A percentile compares a stretch with the other conserved stretches of the same genome.
phyloP scores from a whole-genome alignment of 2,113 vertebrate species.

The Gymnorhina tibicen region DNA sequence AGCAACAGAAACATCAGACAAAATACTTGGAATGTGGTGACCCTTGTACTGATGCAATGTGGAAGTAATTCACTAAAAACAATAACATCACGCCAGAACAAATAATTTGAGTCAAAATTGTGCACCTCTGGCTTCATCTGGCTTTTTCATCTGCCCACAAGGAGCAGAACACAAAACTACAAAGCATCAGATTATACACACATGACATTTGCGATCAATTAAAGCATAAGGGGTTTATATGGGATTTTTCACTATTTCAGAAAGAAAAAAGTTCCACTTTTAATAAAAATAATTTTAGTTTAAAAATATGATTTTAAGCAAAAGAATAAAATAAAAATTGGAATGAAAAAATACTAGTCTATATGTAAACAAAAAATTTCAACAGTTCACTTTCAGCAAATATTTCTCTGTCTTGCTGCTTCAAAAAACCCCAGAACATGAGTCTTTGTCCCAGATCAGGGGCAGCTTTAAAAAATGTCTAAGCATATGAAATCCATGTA shows the following conservation, averaged over 20 bases:
- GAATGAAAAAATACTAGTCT: not conserved
- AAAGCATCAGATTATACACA: not conserved
- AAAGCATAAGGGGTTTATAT: not conserved
- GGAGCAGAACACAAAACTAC: not conserved
- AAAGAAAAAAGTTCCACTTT: not conserved
- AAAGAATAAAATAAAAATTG: not conserved
- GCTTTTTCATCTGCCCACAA: not conserved
- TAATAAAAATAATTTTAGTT: not conserved
- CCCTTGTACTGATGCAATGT: not conserved
- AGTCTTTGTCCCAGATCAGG: not conserved
- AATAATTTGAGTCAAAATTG: not conserved
- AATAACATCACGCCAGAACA: not conserved
- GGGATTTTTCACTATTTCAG: not conserved
- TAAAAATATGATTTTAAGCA: not conserved
- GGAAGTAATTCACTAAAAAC: not conserved
- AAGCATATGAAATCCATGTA: not conserved
- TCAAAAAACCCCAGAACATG: not conserved
- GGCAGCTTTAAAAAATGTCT: not conserved
- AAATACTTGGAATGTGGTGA: not conserved
- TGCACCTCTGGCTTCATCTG: not conserved
- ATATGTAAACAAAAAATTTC: not conserved
- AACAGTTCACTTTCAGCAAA: not conserved
- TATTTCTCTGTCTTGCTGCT: not conserved
- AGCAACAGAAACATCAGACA: not conserved
- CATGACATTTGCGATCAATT: accelerated